A percentile compares a stretch with the other conserved stretches of the same genome.
Evolutionary conservation across 2,888 invertebrate species (phyloP).

Genomic region (Erannis defoliaria): DNA sequence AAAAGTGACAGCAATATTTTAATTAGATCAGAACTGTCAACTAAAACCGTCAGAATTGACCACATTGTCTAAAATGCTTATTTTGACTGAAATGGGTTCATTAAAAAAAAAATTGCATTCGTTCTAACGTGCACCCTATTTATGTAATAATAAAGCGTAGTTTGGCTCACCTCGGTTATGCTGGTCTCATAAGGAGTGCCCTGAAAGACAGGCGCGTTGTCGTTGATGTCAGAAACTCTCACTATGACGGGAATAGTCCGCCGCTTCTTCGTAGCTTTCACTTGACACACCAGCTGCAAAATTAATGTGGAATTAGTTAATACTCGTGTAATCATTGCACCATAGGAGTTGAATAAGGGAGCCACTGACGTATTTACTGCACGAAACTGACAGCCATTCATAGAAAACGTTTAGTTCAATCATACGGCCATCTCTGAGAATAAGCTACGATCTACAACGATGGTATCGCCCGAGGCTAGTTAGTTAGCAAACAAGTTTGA

Average conservation of each 20-base stretch:
- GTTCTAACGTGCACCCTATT: no score
- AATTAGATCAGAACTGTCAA: no score
- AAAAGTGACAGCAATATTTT: no score
- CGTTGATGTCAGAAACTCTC: constrained; percentile 95
- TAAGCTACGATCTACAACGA: constrained; percentile 3
- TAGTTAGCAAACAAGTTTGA: constrained; percentile 33
- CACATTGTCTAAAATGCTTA: no score
- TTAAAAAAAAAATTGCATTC: no score
- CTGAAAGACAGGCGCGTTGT: constrained; percentile 94
- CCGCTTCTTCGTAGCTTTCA: constrained; percentile 92
- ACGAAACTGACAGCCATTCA: not conserved
- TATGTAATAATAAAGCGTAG: not conserved
- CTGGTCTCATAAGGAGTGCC: constrained; percentile 94
- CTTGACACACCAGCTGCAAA: constrained; percentile 93
- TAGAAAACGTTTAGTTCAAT: not conserved
- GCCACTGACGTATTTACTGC: not conserved
- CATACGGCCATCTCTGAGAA: not conserved
- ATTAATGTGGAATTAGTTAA: constrained; percentile 45
- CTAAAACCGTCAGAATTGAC: no score
- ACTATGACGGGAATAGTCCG: constrained; percentile 95
- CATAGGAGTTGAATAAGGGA: not conserved
- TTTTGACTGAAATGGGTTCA: no score
- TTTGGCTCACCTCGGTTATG: constrained; percentile 91
- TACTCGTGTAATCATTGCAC: not conserved
- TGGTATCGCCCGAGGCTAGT: constrained; percentile 26